These are phyloP conservation scores for Jaculus jaculus DNA, from an alignment of 2,113 vertebrate species.

Conservation along the genomic window DNA sequence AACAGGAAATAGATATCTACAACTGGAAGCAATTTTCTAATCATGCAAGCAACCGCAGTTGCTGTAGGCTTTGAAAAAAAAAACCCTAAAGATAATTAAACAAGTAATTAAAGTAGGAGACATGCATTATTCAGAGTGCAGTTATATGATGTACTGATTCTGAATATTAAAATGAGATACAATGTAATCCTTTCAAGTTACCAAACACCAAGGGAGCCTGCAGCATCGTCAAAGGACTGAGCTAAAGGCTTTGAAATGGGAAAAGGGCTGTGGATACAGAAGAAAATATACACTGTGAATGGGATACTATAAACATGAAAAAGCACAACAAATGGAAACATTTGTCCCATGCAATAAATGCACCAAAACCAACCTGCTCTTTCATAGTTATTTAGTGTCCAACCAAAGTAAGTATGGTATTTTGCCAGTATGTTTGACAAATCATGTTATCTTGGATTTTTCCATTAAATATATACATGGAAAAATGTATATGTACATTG, in stretches of 20 bases:
- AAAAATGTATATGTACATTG: background rate
- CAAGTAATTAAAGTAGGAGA: slow-evolving; percentile 84
- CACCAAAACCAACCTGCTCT: background rate
- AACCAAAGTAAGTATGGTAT: background rate
- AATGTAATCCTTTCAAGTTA: slow-evolving; percentile 35
- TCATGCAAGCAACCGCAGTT: slow-evolving; percentile 88
- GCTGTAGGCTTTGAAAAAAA: slow-evolving; percentile 85
- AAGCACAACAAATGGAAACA: background rate
- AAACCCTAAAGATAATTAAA: slow-evolving; percentile 89
- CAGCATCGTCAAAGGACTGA: background rate
- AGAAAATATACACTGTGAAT: background rate
- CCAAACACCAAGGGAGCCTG: background rate
- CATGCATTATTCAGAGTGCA: slow-evolving; percentile 80
- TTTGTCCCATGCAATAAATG: background rate
- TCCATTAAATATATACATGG: background rate
- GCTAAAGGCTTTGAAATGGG: background rate
- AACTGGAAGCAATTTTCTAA: slow-evolving; percentile 94
- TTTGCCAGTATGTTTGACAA: background rate
- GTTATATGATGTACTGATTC: slow-evolving; percentile 70
- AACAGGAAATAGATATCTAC: slow-evolving; percentile 86
- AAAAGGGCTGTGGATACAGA: background rate
- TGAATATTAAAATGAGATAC: slow-evolving; percentile 72
- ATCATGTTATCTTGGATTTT: background rate
- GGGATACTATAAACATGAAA: background rate
- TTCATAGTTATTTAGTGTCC: background rate